These are phyloP conservation scores for Ericerus pela DNA, from an alignment of 1,140 invertebrate genomes.

Conservation along the genomic window DNA sequence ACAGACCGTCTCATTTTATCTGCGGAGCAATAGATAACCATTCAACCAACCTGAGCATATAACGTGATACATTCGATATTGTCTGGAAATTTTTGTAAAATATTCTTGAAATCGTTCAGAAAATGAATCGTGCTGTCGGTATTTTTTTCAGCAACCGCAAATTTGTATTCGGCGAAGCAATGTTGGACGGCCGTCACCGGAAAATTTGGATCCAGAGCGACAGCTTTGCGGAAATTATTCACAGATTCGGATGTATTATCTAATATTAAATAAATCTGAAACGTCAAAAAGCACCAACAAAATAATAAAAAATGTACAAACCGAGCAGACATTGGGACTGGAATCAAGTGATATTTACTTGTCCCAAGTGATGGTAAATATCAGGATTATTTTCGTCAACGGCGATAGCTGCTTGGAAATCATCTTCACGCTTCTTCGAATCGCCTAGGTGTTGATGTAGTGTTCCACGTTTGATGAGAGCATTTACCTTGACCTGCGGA, in stretches of 20 bases:
- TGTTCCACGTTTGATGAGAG: conserved; percentile 73
- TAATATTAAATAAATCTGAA: conserved; percentile 1
- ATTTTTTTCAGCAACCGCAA: background rate
- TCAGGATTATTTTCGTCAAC: conserved; percentile 67
- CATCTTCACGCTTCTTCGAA: conserved; percentile 50
- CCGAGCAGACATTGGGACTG: background rate
- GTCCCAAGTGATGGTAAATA: conserved; percentile 63
- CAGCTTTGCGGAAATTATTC: conserved; percentile 3
- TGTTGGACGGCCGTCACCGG: background rate
- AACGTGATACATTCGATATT: conserved; percentile 3
- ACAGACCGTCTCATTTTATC: background rate
- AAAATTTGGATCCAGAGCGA: background rate
- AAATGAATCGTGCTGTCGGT: background rate
- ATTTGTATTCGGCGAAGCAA: conserved; percentile 4
- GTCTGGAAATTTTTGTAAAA: background rate
- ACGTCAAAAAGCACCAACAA: background rate
- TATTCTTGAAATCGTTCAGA: background rate
- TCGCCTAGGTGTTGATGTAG: conserved; percentile 64
- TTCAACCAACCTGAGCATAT: background rate
- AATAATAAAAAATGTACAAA: background rate
- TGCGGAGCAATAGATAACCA: background rate
- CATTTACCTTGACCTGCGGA: conserved; percentile 57
- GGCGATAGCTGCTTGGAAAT: conserved; percentile 58
- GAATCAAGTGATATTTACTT: conserved; percentile 39
- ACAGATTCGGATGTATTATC: background rate